Evolutionary conservation across 2,113 vertebrate genomes (phyloP), one percentile per base, ranked within the genome.

Genomic region (Platycercus adscitus): DNA sequence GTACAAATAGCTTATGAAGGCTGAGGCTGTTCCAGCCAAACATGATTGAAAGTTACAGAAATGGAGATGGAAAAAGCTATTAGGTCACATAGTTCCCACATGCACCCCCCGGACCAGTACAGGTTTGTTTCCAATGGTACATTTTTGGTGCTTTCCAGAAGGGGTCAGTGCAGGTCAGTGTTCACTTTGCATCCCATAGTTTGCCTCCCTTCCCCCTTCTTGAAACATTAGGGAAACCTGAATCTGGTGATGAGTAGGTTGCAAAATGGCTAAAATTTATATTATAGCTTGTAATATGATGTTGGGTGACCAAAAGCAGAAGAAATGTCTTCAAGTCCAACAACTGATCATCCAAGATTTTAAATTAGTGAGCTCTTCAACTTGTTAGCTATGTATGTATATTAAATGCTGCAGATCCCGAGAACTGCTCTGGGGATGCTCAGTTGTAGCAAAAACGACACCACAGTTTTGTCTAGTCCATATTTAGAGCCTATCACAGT

Each of bases 61-160:
- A 87, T 88, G 8, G 19, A 93, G 77, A 81, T 95, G 93, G 91
- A 95, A 95, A 97, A 96, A 93, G 85, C 88, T 91, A 70, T 84
- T 91, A 96, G 94, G 94, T 96, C 96, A 94, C 13, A 5, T 49
- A 94, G 86, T 95, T 96, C 95, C 93, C 95, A 95, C 89, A 94
- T 3, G 39, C 35, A 11, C 28, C 68, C 73, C 55, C 10, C 8
- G 2, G 58, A 41, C n/a, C 73, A 70, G 56, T 11, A 39, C 88
- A 97, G 94, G 93, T 97, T 95, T 93, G 72, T 83, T 96, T 95
- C 89, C 95, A 90, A 43, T 87, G 71, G 73, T 88, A 91, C 88
- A 87, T 96, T 94, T 95, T 97, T 97, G 90, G 88, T 95, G 77
- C 86, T 95, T 97, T 96, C 96, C 96, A 97, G 95, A 97, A 96